A percentile compares a stretch with the other conserved stretches of the same genome.
Conservation (phyloP, 2,113 vertebrate genomes). For the Silurus asotus region DNA sequence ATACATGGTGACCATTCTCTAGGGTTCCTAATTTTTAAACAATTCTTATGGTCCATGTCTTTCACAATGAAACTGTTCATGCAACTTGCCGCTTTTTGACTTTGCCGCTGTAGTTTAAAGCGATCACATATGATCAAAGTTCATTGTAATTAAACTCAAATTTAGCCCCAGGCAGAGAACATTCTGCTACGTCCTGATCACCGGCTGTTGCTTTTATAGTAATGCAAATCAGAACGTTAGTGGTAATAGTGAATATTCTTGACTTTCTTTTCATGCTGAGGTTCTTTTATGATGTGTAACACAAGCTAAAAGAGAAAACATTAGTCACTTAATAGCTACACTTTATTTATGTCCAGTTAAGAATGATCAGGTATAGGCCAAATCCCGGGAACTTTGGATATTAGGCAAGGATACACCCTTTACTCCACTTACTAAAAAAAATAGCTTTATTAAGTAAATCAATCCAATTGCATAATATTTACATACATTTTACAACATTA, state of each 20-base stretch:
- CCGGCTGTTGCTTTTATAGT: neutral
- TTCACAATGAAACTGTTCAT: neutral
- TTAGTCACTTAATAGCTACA: neutral
- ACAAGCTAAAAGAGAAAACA: neutral
- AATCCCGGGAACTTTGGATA: neutral
- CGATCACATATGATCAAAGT: neutral
- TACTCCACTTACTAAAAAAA: neutral
- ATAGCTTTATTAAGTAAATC: no score
- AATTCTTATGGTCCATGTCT: neutral
- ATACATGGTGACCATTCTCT: neutral
- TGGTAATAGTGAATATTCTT: neutral
- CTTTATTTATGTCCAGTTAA: neutral
- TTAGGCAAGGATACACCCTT: neutral
- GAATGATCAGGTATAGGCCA: neutral
- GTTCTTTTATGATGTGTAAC: neutral
- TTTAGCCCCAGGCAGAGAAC: neutral
- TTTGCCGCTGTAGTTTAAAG: neutral
- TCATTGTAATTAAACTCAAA: neutral
- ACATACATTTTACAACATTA: no score
- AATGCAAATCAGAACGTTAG: neutral
- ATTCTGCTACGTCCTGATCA: neutral
- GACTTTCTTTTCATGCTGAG: neutral
- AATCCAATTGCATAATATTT: no score
- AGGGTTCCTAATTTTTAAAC: constrained; percentile 1
- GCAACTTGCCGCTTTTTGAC: neutral